Base-by-base conservation (phyloP, 2,888 invertebrate genomes). In the Embidobia sp. region DNA sequence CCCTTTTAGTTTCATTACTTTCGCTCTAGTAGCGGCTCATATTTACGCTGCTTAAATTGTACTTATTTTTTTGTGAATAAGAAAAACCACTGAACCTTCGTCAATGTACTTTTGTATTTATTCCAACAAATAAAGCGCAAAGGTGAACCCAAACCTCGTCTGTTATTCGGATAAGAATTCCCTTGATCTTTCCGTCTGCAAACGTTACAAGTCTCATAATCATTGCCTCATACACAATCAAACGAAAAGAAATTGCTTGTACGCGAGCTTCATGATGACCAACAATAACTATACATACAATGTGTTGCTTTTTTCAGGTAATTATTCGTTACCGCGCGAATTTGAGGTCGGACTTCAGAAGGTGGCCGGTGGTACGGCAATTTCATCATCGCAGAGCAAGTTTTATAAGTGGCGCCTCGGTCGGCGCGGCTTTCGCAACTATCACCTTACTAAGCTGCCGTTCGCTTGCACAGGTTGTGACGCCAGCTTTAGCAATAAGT, bases 401-500 rank as follows among this genome's bases (percentile, higher is more conserved):
- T 46, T 59, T 59, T 66, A 59, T 66, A 73, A 73, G 27, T 73
- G 73, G 64, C 49, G 59, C 19, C 8, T 66, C 4, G 13, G 51
- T 22, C 64, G 73, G 1, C 46, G 66, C 0, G 61, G 80, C 26
- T 42, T 67, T 33, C 26, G 51, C 13, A 76, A 72, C 46, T 75
- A 75, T 40, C 55, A 66, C 3, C 48, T 51, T 6, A 69, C 48
- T 3, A 80, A 76, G 42, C 31, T 77, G 15, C 59, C 59, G 2
- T 83, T 78, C 46, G 80, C 81, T 48, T 86, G 85, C 51, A 51
- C 61, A 8, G 79, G 78, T 2, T 85, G 86, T 66, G 79, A 81
- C 40, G 81, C 83, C 3, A 80, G 80, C 74, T 86, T 84, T 70
- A 82, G 84, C 35, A 84, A 82, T 16, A 84, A 81, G 53, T 78